Base-by-base conservation (phyloP, 2,888 invertebrate genomes). In the Stenodera caucasica region DNA sequence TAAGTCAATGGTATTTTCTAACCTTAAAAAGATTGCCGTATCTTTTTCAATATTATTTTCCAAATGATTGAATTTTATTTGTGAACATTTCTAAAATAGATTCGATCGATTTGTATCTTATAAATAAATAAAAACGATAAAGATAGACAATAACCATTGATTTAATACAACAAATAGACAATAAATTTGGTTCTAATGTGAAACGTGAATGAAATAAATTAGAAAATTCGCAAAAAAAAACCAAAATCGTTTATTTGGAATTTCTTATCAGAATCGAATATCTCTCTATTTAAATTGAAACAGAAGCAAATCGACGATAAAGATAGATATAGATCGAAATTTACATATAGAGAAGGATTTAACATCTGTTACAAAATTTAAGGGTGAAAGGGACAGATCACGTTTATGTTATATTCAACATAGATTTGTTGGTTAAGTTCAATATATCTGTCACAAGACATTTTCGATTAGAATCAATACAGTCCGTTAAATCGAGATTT, bases 351-450 rank as follows among this genome's bases (percentile, higher is more conserved):
- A 2, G 8, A 3, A 21, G 45, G 11, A 45, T 21, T 45, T 21
- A 21, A 11, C 45, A 21, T 45, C 45, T 45, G 45, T 18, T 45
- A 21, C 45, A 11, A 45, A 21, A 21, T 45, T 45, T 18, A 45
- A 18, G n/a, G n/a, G n/a, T n/a, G n/a, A n/a, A 45, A 21, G 45
- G 45, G 45, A 45, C 45, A 37, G 18, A 45, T 45, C 21, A 45
- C 45, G 35, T 45, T 21, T 0, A 9, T 26, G 26, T 5, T 26
- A 26, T n/a, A 2, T 15, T 15, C 15, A 14, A 12, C 4, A 15
- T 14, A 15, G 5, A 37, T 4, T 26, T 26, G 37, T 37, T 8
- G 1, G 9, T 18, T 45, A 21, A 45, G 21, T 45, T 45, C 5
- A 12, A 21, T 9, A 40, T 11, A 21, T 11, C 18, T 5, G 45